Conservation (phyloP, 2,113 vertebrate genomes). For the Ardeotis arabs region DNA sequence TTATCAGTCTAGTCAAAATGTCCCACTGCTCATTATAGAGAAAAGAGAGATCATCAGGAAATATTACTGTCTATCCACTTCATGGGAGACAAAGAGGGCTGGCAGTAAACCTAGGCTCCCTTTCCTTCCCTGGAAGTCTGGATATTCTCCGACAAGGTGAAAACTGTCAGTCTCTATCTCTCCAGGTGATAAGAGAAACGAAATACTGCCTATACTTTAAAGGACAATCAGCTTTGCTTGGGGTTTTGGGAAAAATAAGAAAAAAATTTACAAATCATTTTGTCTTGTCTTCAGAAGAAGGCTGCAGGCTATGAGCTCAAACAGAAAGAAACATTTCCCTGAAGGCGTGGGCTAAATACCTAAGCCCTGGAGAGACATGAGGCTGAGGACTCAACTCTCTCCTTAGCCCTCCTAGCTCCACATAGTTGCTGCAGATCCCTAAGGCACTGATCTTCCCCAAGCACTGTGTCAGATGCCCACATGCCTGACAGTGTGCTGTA, state of each 20-base stretch:
- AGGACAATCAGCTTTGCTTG: background rate
- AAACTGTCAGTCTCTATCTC: background rate
- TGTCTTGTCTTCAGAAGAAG: background rate
- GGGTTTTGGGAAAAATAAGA: background rate
- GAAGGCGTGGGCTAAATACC: background rate
- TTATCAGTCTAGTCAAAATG: background rate
- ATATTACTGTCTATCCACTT: background rate
- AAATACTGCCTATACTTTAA: background rate
- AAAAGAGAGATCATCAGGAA: background rate
- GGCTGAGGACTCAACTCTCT: background rate
- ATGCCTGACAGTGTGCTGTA: fast-evolving
- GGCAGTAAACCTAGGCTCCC: background rate
- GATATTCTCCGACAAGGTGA: background rate
- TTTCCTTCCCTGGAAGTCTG: background rate
- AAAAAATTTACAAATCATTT: background rate
- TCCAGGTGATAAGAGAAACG: background rate
- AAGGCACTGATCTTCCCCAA: background rate
- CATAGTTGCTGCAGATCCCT: background rate
- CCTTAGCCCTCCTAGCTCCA: background rate
- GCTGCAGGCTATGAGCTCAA: background rate
- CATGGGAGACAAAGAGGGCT: background rate
- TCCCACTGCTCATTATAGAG: background rate
- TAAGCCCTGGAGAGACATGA: background rate
- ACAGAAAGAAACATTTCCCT: background rate
- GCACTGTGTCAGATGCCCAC: background rate